A percentile compares a stretch with the other conserved stretches of the same genome.
Conservation (phyloP, 2,888 invertebrate species). For the Hecatera dysodea region DNA sequence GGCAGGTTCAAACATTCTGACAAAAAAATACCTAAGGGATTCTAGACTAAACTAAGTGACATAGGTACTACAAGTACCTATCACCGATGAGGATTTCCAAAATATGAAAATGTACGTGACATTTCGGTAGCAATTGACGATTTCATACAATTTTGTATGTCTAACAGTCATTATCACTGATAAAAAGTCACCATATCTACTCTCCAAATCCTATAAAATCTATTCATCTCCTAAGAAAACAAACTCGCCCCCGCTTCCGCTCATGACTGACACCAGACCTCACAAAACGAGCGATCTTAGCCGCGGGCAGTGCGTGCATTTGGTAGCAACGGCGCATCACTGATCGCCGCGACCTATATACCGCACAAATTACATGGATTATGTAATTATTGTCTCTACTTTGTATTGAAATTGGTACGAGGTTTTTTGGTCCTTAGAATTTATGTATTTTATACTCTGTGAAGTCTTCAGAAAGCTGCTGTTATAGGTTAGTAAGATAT, state of each 20-base stretch:
- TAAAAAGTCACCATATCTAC: background rate
- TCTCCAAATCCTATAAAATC: background rate
- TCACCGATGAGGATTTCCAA: too few species aligned
- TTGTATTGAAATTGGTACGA: constrained; percentile 46
- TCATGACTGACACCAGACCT: constrained; percentile 6
- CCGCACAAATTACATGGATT: constrained; percentile 62
- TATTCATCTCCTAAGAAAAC: too few species aligned
- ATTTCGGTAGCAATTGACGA: too few species aligned
- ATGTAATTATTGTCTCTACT: constrained; percentile 63
- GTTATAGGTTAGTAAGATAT: too few species aligned
- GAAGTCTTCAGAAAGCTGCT: too few species aligned
- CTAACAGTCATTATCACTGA: too few species aligned
- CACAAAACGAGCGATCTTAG: constrained; percentile 47
- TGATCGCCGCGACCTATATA: constrained; percentile 71
- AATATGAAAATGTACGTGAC: too few species aligned
- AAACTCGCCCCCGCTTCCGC: constrained; percentile 37
- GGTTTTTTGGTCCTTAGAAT: constrained; percentile 34
- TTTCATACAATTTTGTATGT: too few species aligned
- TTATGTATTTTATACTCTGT: background rate
- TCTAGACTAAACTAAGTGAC: too few species aligned
- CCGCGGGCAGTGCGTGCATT: constrained; percentile 70
- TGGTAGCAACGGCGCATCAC: constrained; percentile 69
- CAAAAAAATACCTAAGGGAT: too few species aligned
- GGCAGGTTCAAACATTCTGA: too few species aligned
- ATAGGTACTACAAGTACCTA: too few species aligned